A percentile compares a stretch with the other conserved stretches of the same genome.
phyloP scores from a whole-genome alignment of 2,797 vertebrate genomes.

The Myripristis jacobus region DNA sequence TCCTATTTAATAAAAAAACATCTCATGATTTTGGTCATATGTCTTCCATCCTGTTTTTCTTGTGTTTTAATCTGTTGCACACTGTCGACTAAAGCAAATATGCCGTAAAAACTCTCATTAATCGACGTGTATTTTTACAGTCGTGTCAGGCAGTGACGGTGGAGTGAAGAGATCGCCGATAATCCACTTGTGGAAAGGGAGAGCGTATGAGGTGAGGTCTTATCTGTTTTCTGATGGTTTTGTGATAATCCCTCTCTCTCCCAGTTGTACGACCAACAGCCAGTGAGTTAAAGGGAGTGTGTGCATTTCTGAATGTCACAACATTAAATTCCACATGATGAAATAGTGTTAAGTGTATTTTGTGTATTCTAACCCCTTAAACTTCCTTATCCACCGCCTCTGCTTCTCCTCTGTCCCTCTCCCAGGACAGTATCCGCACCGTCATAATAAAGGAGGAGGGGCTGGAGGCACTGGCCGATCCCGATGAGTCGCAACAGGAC shows the following conservation, averaged over 20 bases:
- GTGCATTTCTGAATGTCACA: no score
- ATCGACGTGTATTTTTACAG: constrained; percentile 31
- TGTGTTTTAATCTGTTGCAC: background rate
- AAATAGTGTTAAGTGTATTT: background rate
- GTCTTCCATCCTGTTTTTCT: background rate
- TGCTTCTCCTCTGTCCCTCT: background rate
- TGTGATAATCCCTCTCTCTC: no score
- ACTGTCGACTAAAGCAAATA: background rate
- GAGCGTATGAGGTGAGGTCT: constrained; percentile 62
- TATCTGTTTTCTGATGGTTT: background rate
- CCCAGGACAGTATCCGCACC: constrained; percentile 61
- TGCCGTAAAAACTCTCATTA: background rate
- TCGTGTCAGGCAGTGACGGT: background rate
- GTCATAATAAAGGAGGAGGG: constrained; percentile 71
- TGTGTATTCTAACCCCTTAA: background rate
- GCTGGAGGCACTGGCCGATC: constrained; percentile 43
- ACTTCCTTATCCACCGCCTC: background rate
- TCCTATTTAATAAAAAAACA: no score
- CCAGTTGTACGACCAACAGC: no score
- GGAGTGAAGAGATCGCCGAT: constrained; percentile 68
- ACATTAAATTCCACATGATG: no score
- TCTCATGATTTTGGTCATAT: background rate
- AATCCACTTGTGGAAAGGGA: constrained; percentile 74
- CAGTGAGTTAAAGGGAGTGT: no score
- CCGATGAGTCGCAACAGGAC: constrained; percentile 37